Conservation (phyloP, 2,797 vertebrate genomes). For the Lepus oiostolus region DNA sequence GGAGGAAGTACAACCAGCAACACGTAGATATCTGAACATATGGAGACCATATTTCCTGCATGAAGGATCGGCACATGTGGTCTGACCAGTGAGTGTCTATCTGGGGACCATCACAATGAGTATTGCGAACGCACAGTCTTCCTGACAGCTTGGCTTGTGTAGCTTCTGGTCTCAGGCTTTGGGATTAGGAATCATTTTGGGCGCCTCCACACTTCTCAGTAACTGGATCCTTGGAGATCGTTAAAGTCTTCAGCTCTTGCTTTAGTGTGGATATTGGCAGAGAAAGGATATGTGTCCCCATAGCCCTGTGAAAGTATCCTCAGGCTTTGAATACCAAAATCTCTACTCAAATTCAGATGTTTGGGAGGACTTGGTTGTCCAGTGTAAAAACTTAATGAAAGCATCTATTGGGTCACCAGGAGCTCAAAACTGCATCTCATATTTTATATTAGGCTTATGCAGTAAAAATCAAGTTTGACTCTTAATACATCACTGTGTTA, state of each 20-base stretch:
- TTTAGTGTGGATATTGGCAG: background rate
- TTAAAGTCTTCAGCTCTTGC: background rate
- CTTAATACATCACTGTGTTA: conserved; percentile 30
- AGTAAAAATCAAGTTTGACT: conserved; percentile 37
- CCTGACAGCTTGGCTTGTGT: background rate
- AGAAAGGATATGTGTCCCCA: background rate
- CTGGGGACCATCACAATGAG: background rate
- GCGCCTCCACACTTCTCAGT: too few relatives aligned
- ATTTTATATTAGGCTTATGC: conserved; percentile 12
- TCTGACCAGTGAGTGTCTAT: conserved; percentile 3
- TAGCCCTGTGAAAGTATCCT: background rate
- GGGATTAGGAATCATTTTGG: background rate
- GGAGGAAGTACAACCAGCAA: conserved; percentile 11
- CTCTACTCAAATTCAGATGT: conserved; percentile 28
- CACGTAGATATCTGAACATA: conserved; percentile 54
- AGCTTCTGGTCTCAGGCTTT: background rate
- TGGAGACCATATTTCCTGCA: conserved; percentile 12
- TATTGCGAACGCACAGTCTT: background rate
- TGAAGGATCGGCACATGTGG: background rate
- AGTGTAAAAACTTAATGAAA: background rate
- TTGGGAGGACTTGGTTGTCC: conserved; percentile 27
- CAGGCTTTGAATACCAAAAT: background rate
- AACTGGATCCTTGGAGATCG: background rate
- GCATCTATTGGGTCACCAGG: background rate
- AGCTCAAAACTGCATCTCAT: background rate